phyloP scores from a whole-genome alignment of 2,888 invertebrate species.

The Apoda limacodes region DNA sequence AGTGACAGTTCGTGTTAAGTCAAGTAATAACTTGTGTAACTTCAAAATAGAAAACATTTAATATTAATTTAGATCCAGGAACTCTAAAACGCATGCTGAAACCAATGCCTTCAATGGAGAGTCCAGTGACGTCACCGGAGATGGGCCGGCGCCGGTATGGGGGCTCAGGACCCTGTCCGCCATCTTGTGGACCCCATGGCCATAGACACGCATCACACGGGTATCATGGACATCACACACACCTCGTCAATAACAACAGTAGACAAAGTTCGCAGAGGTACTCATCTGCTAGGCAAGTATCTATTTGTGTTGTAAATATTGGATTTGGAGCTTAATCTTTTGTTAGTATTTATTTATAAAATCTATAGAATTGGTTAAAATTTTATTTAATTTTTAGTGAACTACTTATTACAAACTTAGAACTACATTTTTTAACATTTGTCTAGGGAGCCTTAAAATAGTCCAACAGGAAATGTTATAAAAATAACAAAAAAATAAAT shows the following conservation, averaged over 20 bases:
- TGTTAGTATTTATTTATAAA: too few species aligned
- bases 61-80: slow-evolving; percentile 75
- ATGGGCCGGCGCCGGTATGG: slow-evolving; percentile 86
- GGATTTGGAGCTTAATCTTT: too few species aligned
- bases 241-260: slow-evolving; percentile 71
- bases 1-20: too few species aligned
- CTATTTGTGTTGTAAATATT: not conserved
- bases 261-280: slow-evolving; percentile 77
- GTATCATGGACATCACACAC: slow-evolving; percentile 50
- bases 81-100: slow-evolving; percentile 95
- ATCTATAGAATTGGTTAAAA: too few species aligned
- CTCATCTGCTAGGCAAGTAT: slow-evolving; percentile 66
- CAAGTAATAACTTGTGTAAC: slow-evolving; percentile 9
- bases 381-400: too few species aligned
- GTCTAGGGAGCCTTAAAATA: too few species aligned
- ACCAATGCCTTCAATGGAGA: slow-evolving; percentile 91
- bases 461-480: too few species aligned
- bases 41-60: not conserved
- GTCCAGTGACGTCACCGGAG: slow-evolving; percentile 91
- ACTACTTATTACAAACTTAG: too few species aligned
- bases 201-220: slow-evolving; percentile 70
- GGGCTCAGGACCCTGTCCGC: slow-evolving; percentile 64
- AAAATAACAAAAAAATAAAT: too few species aligned
- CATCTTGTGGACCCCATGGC: slow-evolving; percentile 72
- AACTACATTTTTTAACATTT: too few species aligned